Evolutionary conservation across 2,113 vertebrate species (phyloP), one percentile per base, ranked within the genome.

Genomic region (Python bivittatus): DNA sequence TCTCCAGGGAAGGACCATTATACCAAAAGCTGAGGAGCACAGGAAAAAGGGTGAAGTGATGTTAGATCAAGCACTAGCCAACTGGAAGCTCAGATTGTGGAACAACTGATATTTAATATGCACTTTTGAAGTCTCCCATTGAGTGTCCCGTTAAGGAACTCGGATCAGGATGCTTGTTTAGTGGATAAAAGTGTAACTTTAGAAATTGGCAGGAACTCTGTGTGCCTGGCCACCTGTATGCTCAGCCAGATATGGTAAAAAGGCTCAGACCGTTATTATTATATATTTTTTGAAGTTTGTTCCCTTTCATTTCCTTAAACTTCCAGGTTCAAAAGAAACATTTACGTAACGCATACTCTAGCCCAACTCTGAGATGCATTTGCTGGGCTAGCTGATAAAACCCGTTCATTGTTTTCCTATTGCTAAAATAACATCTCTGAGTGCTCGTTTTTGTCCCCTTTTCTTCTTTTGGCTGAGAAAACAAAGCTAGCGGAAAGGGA

Each of bases 131-230:
- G 95, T 95, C 97, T 97, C 98, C 98, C 94, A 97, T 97, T 97
- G 98, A 97, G 98, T 96, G 97, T 96, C 97, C 97, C 97, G 94
- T 93, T 97, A 96, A 95, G 96, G 97, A 97, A 98, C 96, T 97
- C 96, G 92, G 97, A 97, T 97, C 97, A 98, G 97, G 97, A 98
- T 98, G 97, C 98, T 98, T 98, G 97, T 97, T 98, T 98, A 98
- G 97, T 93, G 97, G 97, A 98, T 98, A 98, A 98, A 98, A 98
- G 97, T 97, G 98, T 97, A 98, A 98, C 97, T 97, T 95, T 97
- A 98, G 98, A 98, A 98, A 98, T 98, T 97, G 98, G 96, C 98
- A 98, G 98, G 98, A 98, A 98, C 97, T 98, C 92, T 96, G 94
- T 94, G 95, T 96, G 95, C 96, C 94, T 94, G 97, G 96, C 97